These are phyloP conservation scores for Spizaetus ornatus DNA, from an alignment of 2,113 vertebrate species.

Conservation along the genomic window DNA sequence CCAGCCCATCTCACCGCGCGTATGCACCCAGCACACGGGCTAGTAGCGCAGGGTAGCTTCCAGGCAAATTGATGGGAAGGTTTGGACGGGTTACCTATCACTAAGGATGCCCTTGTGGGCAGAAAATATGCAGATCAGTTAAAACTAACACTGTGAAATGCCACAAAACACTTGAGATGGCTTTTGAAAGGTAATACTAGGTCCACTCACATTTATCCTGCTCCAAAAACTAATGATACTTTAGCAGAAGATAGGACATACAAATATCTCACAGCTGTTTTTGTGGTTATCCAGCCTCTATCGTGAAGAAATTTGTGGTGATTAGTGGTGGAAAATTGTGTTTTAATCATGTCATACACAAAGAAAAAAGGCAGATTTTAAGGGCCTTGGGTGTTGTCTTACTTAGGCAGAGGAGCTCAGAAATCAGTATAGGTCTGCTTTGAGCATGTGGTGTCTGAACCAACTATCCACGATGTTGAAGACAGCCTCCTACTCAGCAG, in stretches of 20 bases:
- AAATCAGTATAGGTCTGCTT: background rate
- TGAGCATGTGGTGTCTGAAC: background rate
- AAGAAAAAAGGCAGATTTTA: background rate
- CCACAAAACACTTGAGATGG: background rate
- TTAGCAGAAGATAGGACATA: background rate
- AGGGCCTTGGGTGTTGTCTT: background rate
- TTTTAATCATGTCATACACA: background rate
- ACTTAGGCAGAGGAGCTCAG: background rate
- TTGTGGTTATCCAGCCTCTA: background rate
- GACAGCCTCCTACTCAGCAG: background rate
- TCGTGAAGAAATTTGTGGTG: background rate
- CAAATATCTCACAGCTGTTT: background rate
- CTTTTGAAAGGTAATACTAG: background rate
- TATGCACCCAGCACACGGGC: no score
- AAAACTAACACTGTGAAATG: background rate
- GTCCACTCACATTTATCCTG: background rate
- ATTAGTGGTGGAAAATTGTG: background rate
- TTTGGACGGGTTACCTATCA: accelerated
- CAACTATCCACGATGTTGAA: accelerated
- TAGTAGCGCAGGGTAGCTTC: background rate
- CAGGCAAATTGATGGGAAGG: background rate
- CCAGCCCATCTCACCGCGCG: background rate
- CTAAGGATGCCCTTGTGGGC: background rate
- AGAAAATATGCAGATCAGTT: background rate
- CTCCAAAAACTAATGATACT: background rate